phyloP scores from a whole-genome alignment of 2,888 invertebrate genomes.

The Clostera curtula region DNA sequence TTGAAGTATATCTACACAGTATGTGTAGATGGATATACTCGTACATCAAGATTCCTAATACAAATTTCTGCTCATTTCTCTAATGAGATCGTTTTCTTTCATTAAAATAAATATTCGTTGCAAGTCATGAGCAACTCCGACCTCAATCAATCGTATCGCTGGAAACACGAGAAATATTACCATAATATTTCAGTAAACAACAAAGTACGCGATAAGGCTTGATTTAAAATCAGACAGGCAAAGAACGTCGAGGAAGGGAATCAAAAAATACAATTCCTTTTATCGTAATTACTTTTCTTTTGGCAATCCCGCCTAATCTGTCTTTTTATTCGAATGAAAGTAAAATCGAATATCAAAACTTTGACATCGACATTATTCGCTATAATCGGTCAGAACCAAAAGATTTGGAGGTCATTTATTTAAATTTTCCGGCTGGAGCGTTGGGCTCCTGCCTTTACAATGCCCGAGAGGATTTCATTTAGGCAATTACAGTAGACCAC shows the following conservation, averaged over 20 bases:
- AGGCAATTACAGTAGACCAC: constrained; percentile 40
- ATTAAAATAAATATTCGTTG: too few relatives aligned
- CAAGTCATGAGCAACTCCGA: too few relatives aligned
- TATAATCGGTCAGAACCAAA: constrained; percentile 29
- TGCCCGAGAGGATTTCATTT: constrained; percentile 38
- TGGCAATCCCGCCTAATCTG: neutral
- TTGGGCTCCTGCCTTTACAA: constrained; percentile 26
- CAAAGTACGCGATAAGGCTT: neutral
- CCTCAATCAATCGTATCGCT: neutral
- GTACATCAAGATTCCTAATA: too few relatives aligned
- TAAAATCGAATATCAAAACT: constrained; percentile 19
- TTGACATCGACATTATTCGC: constrained; percentile 18
- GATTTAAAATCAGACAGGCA: neutral
- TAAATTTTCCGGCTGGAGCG: constrained; percentile 28
- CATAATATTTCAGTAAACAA: neutral
- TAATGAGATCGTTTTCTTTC: too few relatives aligned
- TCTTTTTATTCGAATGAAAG: neutral
- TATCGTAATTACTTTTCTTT: neutral
- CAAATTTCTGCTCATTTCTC: too few relatives aligned
- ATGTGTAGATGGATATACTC: too few relatives aligned
- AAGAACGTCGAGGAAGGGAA: neutral
- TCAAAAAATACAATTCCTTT: neutral
- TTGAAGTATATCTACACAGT: too few relatives aligned
- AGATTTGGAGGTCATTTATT: constrained; percentile 33
- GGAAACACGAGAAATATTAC: neutral